These are phyloP conservation scores for Drosophila fulvimacula DNA, from an alignment of 2,888 invertebrate genomes.

Conservation along the genomic window DNA sequence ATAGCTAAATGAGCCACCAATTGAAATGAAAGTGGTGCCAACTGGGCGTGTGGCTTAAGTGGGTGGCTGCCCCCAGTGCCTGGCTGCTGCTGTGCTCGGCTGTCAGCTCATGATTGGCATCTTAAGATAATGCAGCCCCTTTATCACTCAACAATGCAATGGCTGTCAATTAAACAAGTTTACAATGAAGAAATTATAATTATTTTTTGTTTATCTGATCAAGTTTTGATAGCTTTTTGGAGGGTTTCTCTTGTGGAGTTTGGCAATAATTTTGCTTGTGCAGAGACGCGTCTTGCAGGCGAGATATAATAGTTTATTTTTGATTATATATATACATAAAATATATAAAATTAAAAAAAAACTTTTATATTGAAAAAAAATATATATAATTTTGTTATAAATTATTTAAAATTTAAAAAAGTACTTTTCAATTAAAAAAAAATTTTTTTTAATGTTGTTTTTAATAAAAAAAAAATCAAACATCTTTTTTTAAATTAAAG, in stretches of 20 bases:
- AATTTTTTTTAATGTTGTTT: too few species aligned
- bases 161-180: conserved; percentile 3
- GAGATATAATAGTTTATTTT: not conserved
- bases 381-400: too few species aligned
- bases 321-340: too few species aligned
- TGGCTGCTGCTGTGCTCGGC: not conserved
- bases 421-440: too few species aligned
- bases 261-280: not conserved
- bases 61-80: conserved; percentile 17
- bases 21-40: conserved; percentile 43
- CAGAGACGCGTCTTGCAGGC: not conserved
- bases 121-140: conserved; percentile 7
- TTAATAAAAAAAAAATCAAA: too few species aligned
- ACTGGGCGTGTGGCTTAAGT: conserved; percentile 26
- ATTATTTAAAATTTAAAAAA: too few species aligned
- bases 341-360: too few species aligned
- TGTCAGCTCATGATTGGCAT: conserved; percentile 1
- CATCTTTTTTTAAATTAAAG: too few species aligned
- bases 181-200: conserved; percentile 3
- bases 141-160: conserved; percentile 1
- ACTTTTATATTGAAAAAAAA: too few species aligned
- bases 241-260: not conserved
- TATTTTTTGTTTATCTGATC: not conserved
- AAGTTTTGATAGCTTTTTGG: not conserved
- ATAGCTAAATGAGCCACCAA: conserved; percentile 37